Base-by-base conservation (phyloP, 1,140 invertebrate genomes). In the Pogonomyrmex barbatus region DNA sequence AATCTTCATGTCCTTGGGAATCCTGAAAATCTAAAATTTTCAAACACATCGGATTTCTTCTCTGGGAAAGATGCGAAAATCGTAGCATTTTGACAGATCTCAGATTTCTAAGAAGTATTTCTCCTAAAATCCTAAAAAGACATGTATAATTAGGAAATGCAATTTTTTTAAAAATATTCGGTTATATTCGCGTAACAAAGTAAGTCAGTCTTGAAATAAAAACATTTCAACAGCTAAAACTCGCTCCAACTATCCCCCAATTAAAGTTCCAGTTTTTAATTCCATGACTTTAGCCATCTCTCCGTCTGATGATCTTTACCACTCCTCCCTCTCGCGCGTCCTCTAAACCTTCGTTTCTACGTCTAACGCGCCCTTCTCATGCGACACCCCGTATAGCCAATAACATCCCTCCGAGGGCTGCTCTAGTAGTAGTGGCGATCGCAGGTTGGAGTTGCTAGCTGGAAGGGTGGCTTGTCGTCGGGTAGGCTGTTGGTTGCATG, bases 391-490 rank as follows among this genome's bases (percentile, higher is more conserved):
- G 33, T 83, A 83, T 47, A 73, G 42, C 33, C 42, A 58, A 60
- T 83, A 83, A 75, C 54, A 75, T 3, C 68, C 68, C 30, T 62
- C 79, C 1, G 47, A 24, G 52, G 68, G 42, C 6, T 54, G 50
- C 54, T 75, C 76, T 65, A 78, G 63, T 39, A 39, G 60, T 79
- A 86, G 87, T 76, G 82, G 83, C 87, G 68, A 87, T 89, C 85
- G 81, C 65, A 89, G 73, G 79, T 73, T 75, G 65, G 39, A 75
- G 76, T 60, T 17, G 60, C 76, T 85, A 79, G 75, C 17, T 89
- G 84, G 88, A 86, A 86, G 87, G 88, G 88, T 83, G 58, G 88
- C 71, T 85, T 89, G 83, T 85, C 83, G 84, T 81, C 77, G 86
- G 84, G 78, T 86, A 84, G 83, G 84, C 84, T 84, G 63, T 14